Percentiles rank a stretch among this genome's conserved stretches.
Conservation (phyloP, 35 echinoderm and acorn worm genomes). For the Chiridota heheva region DNA sequence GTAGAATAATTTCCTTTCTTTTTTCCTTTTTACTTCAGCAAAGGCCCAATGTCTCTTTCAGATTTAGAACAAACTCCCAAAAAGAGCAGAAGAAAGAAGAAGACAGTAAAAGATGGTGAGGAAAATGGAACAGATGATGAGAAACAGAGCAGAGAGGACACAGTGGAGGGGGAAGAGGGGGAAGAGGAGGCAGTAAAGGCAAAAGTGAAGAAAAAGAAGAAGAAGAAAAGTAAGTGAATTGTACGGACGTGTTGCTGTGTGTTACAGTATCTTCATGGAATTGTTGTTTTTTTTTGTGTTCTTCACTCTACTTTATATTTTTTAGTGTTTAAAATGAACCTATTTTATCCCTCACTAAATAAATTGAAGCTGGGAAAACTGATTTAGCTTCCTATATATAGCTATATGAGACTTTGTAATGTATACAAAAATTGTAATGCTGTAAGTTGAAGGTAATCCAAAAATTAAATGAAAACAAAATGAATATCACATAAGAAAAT, state of each 20-base stretch:
- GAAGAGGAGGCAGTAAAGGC: constrained; percentile 20
- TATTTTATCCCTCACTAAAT: too few relatives aligned
- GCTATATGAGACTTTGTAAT: too few relatives aligned
- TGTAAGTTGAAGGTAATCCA: too few relatives aligned
- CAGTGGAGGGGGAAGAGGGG: constrained; percentile 49
- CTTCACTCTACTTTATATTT: too few relatives aligned
- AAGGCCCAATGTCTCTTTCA: constrained; percentile 58
- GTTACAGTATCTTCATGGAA: neutral
- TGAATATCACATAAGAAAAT: too few relatives aligned
- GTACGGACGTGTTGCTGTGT: neutral
- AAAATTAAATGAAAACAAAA: too few relatives aligned
- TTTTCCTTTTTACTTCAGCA: constrained; percentile 17
- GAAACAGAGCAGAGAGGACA: constrained; percentile 33
- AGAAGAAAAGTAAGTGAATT: constrained; percentile 27
- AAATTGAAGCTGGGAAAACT: too few relatives aligned
- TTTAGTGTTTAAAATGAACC: too few relatives aligned
- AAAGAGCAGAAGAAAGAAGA: constrained; percentile 69
- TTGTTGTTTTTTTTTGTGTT: neutral
- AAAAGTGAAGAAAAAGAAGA: constrained; percentile 92
- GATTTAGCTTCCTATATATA: too few relatives aligned
- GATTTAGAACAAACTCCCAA: constrained; percentile 73
- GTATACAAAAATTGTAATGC: too few relatives aligned
- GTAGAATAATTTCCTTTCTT: too few relatives aligned
- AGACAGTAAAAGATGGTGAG: constrained; percentile 36
- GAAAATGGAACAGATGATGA: constrained; percentile 5